These are phyloP conservation scores for Rhamphomyia laevipes DNA, from an alignment of 2,888 invertebrate genomes.

Conservation along the genomic window DNA sequence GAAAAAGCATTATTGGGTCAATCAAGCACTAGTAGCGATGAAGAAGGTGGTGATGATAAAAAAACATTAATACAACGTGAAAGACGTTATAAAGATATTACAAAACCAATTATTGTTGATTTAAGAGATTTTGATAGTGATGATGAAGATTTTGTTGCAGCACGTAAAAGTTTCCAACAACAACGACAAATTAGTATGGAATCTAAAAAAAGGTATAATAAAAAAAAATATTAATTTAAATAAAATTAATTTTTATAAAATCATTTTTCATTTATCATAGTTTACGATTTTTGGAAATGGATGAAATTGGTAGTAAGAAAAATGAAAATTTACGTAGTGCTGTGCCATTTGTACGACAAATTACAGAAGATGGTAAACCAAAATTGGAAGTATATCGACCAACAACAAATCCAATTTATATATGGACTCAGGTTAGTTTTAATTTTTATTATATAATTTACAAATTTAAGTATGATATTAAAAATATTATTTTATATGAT, in stretches of 20 bases:
- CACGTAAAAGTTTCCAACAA: conserved; percentile 49
- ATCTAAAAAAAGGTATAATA: conserved; percentile 43
- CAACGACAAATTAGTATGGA: conserved; percentile 50
- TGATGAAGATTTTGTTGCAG: conserved; percentile 43
- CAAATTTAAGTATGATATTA: background rate
- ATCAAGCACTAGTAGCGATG: conserved; percentile 34
- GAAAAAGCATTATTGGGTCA: conserved; percentile 31
- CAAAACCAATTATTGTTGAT: conserved; percentile 37
- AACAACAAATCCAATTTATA: conserved; percentile 44
- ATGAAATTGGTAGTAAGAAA: conserved; percentile 45
- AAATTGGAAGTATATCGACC: conserved; percentile 44
- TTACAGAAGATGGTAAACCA: conserved; percentile 48
- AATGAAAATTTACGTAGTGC: conserved; percentile 48
- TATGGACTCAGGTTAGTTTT: conserved; percentile 39
- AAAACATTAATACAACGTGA: conserved; percentile 27
- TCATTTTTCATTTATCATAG: conserved; percentile 18
- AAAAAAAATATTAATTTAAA: background rate
- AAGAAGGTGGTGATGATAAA: conserved; percentile 32
- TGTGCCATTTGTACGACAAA: conserved; percentile 49
- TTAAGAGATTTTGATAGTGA: conserved; percentile 33
- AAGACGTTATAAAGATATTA: conserved; percentile 33
- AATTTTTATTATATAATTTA: background rate
- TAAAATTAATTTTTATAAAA: background rate
- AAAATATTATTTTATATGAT: no score
- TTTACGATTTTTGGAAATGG: conserved; percentile 46